Evolutionary conservation across 2,888 invertebrate genomes (phyloP).

Genomic region (Plebejus anna): DNA sequence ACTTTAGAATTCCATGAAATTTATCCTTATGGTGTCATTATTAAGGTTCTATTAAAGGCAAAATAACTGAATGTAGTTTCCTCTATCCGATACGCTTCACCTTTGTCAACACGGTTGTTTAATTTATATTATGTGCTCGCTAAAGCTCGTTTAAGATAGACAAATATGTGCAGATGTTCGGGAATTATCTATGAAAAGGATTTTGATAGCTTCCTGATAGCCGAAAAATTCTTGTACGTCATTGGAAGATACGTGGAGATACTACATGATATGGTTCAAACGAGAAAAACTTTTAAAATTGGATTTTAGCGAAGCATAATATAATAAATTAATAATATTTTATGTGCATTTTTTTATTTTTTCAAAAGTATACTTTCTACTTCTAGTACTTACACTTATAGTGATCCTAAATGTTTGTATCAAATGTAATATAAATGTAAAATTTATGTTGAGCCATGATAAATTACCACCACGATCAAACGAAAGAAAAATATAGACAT

Average conservation of each 20-base stretch:
- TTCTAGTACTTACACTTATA: too few species aligned
- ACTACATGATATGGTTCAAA: too few species aligned
- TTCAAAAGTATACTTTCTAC: too few species aligned
- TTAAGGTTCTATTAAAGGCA: neutral
- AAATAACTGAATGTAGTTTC: slow-evolving; percentile 23
- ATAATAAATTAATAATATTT: too few species aligned
- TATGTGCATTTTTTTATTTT: too few species aligned
- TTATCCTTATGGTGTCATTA: neutral
- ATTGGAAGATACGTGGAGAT: too few species aligned
- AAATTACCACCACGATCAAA: neutral
- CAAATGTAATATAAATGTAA: too few species aligned
- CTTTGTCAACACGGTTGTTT: slow-evolving; percentile 72
- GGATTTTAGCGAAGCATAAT: too few species aligned
- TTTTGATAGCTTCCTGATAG: neutral
- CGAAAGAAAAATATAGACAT: neutral
- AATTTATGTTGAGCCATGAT: too few species aligned
- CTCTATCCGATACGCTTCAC: slow-evolving; percentile 56
- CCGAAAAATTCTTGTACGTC: neutral
- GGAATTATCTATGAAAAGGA: slow-evolving; percentile 45
- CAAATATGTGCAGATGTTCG: slow-evolving; percentile 70
- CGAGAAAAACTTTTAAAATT: too few species aligned
- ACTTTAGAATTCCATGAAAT: neutral
- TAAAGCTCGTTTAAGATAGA: slow-evolving; percentile 72
- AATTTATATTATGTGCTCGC: slow-evolving; percentile 78
- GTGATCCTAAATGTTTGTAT: too few species aligned